Percentiles rank a stretch among this genome's conserved stretches.
These are phyloP conservation scores for Lamellibrachia columna DNA, from an alignment of 2,888 invertebrate genomes.

Conservation along the genomic window DNA sequence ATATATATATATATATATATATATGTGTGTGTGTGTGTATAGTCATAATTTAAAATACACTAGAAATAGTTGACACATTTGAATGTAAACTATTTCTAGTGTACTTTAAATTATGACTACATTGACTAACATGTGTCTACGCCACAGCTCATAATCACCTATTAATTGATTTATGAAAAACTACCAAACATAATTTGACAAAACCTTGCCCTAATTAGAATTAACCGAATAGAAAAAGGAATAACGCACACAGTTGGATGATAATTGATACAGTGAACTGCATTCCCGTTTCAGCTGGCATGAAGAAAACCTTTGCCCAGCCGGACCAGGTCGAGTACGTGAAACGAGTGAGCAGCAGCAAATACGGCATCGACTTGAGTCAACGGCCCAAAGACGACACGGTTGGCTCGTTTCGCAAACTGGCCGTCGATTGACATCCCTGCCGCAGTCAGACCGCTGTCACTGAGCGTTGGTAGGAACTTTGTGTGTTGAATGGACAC, in stretches of 20 bases:
- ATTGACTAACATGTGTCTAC: no score
- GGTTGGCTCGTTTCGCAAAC: conserved; percentile 39
- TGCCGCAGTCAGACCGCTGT: neutral
- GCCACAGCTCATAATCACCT: no score
- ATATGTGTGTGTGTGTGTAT: no score
- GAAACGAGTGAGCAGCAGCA: conserved; percentile 32
- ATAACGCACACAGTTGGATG: neutral
- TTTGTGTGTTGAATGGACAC: neutral
- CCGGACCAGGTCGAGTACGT: conserved; percentile 34
- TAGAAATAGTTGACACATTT: no score
- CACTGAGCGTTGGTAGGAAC: neutral
- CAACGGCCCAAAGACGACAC: conserved; percentile 27
- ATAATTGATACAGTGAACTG: neutral
- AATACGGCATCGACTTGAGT: conserved; percentile 32
- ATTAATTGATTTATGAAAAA: no score
- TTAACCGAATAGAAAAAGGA: neutral
- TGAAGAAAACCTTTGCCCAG: conserved; percentile 30
- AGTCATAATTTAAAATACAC: no score
- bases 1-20: no score
- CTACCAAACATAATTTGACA: no score
- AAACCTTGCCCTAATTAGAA: no score
- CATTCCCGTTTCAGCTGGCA: neutral
- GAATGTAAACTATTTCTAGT: no score
- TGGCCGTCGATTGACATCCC: conserved; percentile 26
- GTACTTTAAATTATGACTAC: no score